A percentile compares a stretch with the other conserved stretches of the same genome.
Conservation (phyloP, 2,888 invertebrate genomes). For the Eupeodes luniger region DNA sequence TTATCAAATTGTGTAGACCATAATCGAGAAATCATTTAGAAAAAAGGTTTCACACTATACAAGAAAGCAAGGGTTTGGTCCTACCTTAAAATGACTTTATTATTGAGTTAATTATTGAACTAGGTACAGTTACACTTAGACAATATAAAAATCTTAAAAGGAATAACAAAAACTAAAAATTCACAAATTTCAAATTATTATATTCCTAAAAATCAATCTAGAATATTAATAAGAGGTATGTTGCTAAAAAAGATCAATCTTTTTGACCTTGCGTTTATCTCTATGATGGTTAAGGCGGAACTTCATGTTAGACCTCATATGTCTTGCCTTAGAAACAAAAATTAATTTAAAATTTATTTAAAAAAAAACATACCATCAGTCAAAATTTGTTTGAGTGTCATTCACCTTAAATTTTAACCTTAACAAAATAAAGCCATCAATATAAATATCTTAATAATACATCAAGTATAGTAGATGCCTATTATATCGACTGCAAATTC, state of each 20-base stretch:
- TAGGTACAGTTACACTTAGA: too few species aligned
- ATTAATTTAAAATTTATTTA: background rate
- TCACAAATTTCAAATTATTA: too few species aligned
- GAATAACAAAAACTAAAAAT: too few species aligned
- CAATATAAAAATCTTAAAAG: too few species aligned
- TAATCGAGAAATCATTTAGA: background rate
- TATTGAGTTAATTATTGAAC: too few species aligned
- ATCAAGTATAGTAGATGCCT: background rate
- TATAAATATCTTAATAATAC: background rate
- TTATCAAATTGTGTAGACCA: background rate
- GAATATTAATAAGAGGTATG: too few species aligned
- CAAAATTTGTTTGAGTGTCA: background rate
- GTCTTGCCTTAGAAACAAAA: background rate
- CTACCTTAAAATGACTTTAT: too few species aligned
- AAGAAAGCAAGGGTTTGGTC: too few species aligned
- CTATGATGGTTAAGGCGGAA: background rate
- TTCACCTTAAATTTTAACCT: conserved; percentile 14
- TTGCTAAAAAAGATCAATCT: too few species aligned
- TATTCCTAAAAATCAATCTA: too few species aligned
- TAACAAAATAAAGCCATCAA: conserved; percentile 19
- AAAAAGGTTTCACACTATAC: too few species aligned
- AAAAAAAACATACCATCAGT: background rate
- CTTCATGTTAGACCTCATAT: background rate
- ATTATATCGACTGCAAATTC: background rate
- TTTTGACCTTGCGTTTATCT: too few species aligned